phyloP scores from a whole-genome alignment of 2,113 vertebrate species.

The Embiotoca jacksoni region DNA sequence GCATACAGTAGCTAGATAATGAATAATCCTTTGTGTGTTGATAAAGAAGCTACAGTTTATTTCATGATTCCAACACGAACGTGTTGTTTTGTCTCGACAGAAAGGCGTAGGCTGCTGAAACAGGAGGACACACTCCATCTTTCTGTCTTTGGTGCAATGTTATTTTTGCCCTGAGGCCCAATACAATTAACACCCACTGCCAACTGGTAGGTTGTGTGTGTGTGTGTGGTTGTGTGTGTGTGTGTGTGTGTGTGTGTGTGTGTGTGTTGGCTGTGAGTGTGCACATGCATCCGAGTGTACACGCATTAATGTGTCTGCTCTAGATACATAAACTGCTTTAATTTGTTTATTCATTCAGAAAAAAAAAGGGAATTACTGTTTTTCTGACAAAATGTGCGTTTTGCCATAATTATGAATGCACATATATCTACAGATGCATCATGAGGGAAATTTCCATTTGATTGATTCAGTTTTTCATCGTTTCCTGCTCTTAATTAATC shows the following conservation, averaged over 20 bases:
- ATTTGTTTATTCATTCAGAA: conserved; percentile 58
- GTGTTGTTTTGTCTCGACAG: conserved; percentile 37
- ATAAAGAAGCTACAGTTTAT: background rate
- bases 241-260: conserved; percentile 15
- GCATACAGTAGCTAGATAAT: background rate
- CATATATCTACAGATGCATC: conserved; percentile 25
- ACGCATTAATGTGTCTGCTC: conserved; percentile 39
- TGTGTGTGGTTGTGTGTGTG: conserved; percentile 25
- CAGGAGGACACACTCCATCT: conserved; percentile 40
- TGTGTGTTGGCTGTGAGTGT: conserved; percentile 16
- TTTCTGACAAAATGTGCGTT: conserved; percentile 44
- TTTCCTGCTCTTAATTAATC: conserved; percentile 63
- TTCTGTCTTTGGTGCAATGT: conserved; percentile 68
- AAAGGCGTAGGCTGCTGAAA: conserved; percentile 38
- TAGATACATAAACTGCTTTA: conserved; percentile 47
- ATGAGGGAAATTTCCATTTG: conserved; percentile 39
- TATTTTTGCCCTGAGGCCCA: conserved; percentile 78
- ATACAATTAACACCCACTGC: conserved; percentile 80
- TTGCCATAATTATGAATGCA: conserved; percentile 40
- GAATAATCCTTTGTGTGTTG: background rate
- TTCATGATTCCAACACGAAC: conserved; percentile 11
- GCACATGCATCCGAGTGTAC: conserved; percentile 16
- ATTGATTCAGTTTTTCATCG: conserved; percentile 40
- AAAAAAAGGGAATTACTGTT: conserved; percentile 50
- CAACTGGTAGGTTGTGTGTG: conserved; percentile 51